Percentiles rank a stretch among this genome's conserved stretches.
phyloP scores from a whole-genome alignment of 2,888 invertebrate genomes.

The Tuta absoluta region DNA sequence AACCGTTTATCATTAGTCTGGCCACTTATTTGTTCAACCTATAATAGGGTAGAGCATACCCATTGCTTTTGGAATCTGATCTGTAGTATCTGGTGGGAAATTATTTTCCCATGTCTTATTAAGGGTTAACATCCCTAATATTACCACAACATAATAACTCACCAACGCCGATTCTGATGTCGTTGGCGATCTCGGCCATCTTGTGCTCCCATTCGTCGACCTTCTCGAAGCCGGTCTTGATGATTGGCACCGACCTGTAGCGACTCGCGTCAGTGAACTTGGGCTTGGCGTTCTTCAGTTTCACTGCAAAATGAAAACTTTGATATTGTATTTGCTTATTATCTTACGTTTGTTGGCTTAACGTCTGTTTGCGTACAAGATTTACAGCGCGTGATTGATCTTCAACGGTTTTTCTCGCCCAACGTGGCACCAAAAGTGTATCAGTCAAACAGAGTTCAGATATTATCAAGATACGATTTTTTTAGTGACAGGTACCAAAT shows the following conservation, averaged over 20 bases:
- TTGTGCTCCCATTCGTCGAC: constrained; percentile 40
- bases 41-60: too few relatives aligned
- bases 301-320: constrained; percentile 51
- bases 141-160: constrained; percentile 34
- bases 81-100: too few relatives aligned
- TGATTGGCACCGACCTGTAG: constrained; percentile 43
- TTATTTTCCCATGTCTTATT: too few relatives aligned
- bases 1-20: too few relatives aligned
- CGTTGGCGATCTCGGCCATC: constrained; percentile 44
- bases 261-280: constrained; percentile 62
- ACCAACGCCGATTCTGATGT: constrained; percentile 51
- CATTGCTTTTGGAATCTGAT: too few relatives aligned
- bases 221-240: constrained; percentile 48
- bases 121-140: too few relatives aligned
- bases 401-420: neutral
- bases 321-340: neutral
- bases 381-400: neutral
- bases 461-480: too few relatives aligned
- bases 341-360: neutral
- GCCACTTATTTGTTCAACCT: too few relatives aligned
- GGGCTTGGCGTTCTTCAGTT: constrained; percentile 68
- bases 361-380: neutral
- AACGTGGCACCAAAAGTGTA: neutral
- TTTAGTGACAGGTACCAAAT: too few relatives aligned
- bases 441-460: too few relatives aligned